Percentiles rank a stretch among this genome's conserved stretches.
phyloP scores from a whole-genome alignment of 2,888 invertebrate genomes.

The Coleophora deauratella region DNA sequence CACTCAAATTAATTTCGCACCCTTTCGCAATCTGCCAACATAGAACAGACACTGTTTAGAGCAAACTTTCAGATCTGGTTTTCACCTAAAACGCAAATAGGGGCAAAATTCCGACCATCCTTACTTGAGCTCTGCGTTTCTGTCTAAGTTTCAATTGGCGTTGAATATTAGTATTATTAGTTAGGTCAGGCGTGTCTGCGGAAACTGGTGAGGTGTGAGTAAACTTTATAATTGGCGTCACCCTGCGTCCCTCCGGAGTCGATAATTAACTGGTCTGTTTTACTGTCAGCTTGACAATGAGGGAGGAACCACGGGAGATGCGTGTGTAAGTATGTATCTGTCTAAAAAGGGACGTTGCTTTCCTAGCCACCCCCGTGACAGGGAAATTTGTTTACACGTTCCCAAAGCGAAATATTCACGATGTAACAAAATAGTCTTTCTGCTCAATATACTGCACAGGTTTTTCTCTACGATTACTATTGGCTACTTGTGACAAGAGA shows the following conservation, averaged over 20 bases:
- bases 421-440: too few relatives aligned
- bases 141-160: conserved; percentile 5
- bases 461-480: too few relatives aligned
- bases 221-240: conserved; percentile 69
- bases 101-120: conserved; percentile 28
- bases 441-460: too few relatives aligned
- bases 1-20: conserved; percentile 24
- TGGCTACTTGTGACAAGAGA: too few relatives aligned
- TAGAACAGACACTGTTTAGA: conserved; percentile 42
- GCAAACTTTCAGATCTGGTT: conserved; percentile 58
- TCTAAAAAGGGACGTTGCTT: too few relatives aligned
- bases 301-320: background rate
- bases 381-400: too few relatives aligned
- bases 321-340: too few relatives aligned
- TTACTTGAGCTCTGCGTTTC: conserved; percentile 24
- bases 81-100: conserved; percentile 51
- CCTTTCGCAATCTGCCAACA: conserved; percentile 33
- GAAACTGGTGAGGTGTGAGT: conserved; percentile 31
- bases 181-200: conserved; percentile 26
- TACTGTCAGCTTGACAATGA: conserved; percentile 5
- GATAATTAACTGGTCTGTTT: conserved; percentile 53
- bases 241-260: conserved; percentile 42
- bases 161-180: background rate
- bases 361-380: too few relatives aligned
- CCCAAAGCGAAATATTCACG: too few relatives aligned